Conservation (phyloP, 2,888 invertebrate species). For the Dryobota labecula region DNA sequence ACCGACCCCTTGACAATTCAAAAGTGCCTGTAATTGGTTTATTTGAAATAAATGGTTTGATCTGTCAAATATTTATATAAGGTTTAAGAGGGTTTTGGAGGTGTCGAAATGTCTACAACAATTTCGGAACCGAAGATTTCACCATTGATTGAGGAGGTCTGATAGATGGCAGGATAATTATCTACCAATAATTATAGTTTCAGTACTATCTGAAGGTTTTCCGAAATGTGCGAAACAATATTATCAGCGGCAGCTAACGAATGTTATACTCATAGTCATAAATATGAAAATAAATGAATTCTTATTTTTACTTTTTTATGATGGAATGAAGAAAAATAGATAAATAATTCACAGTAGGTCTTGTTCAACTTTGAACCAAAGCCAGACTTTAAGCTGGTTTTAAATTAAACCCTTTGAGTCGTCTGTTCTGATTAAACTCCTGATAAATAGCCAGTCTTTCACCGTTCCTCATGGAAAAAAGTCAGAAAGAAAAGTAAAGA, state of each 20-base stretch:
- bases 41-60: too few species aligned
- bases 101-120: not conserved
- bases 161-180: not conserved
- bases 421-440: not conserved
- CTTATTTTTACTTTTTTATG: too few species aligned
- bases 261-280: not conserved
- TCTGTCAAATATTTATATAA: not conserved
- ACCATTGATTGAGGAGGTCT: not conserved
- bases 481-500: not conserved
- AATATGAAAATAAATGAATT: too few species aligned
- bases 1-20: too few species aligned
- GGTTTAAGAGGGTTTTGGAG: not conserved
- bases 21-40: too few species aligned
- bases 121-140: not conserved
- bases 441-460: conserved; percentile 5
- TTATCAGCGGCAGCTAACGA: not conserved
- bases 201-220: not conserved
- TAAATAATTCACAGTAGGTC: not conserved
- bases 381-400: not conserved
- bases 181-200: not conserved
- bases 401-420: not conserved
- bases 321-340: not conserved
- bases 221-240: not conserved
- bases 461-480: not conserved
- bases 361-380: not conserved